These are phyloP conservation scores for Schlechtendalia chinensis DNA, from an alignment of 1,140 invertebrate genomes.

Conservation along the genomic window DNA sequence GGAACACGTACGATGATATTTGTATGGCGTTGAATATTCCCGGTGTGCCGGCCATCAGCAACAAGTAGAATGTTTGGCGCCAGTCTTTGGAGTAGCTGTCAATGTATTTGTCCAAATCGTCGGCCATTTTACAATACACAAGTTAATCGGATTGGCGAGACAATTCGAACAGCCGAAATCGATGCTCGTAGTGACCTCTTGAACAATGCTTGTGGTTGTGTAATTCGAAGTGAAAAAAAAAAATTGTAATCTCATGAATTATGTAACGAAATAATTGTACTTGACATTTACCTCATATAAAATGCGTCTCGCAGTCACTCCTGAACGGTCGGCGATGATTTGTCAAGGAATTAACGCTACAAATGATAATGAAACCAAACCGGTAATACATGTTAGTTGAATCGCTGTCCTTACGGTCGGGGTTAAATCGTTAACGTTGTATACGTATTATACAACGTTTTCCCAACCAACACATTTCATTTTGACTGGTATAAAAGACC, in stretches of 20 bases:
- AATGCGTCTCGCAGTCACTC: neutral
- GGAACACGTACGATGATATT: constrained; percentile 61
- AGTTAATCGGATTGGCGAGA: neutral
- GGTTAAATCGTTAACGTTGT: too few relatives aligned
- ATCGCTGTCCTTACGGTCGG: too few relatives aligned
- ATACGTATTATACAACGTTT: too few relatives aligned
- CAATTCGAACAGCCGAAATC: neutral
- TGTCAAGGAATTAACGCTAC: too few relatives aligned
- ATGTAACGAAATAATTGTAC: neutral
- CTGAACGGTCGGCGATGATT: neutral
- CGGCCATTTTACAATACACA: constrained; percentile 25
- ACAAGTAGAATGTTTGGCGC: constrained; percentile 57
- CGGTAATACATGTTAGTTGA: too few relatives aligned
- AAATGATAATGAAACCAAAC: too few relatives aligned
- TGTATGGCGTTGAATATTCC: constrained; percentile 62
- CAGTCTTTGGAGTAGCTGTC: constrained; percentile 52
- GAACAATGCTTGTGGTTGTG: neutral
- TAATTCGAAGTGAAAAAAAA: neutral
- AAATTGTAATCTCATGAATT: neutral
- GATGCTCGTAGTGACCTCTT: neutral
- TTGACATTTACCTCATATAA: neutral
- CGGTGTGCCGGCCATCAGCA: constrained; percentile 59
- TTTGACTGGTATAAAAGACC: too few relatives aligned
- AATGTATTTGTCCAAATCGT: constrained; percentile 52
- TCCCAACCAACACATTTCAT: too few relatives aligned